A percentile compares a stretch with the other conserved stretches of the same genome.
phyloP scores from a whole-genome alignment of 2,113 vertebrate genomes.

The Verasper variegatus region DNA sequence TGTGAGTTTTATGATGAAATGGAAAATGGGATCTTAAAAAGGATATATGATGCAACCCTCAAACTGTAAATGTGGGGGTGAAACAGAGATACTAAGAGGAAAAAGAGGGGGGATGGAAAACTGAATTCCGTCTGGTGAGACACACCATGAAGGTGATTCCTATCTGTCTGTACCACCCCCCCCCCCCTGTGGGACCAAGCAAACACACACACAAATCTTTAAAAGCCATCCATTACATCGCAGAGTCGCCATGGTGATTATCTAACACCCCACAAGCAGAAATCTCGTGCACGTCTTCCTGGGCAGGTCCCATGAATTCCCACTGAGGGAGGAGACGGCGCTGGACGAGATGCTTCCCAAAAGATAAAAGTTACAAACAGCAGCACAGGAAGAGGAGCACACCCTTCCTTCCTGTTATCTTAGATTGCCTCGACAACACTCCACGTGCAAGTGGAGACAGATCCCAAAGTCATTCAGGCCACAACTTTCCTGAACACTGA shows the following conservation, averaged over 20 bases:
- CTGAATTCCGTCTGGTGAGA: constrained; percentile 8
- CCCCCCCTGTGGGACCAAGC: not conserved
- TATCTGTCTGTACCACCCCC: constrained; percentile 47
- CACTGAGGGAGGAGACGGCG: constrained; percentile 65
- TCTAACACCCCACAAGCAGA: constrained; percentile 53
- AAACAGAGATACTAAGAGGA: constrained; percentile 1
- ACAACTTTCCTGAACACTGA: constrained; percentile 34
- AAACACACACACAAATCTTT: constrained; percentile 17
- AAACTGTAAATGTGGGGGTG: not conserved
- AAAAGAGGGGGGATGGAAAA: not conserved
- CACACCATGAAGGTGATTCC: constrained; percentile 43
- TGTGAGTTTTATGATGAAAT: constrained; percentile 12
- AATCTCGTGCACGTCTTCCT: constrained; percentile 57
- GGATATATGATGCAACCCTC: not conserved
- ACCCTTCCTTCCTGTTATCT: constrained; percentile 82
- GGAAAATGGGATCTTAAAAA: constrained; percentile 4
- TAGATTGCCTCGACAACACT: constrained; percentile 22
- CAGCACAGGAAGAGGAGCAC: constrained; percentile 56
- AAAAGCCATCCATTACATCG: not conserved
- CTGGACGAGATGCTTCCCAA: constrained; percentile 65
- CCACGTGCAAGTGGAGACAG: not conserved
- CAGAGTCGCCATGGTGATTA: constrained; percentile 62
- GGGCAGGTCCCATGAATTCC: constrained; percentile 70
- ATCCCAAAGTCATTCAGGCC: constrained; percentile 26
- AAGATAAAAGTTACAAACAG: constrained; percentile 81